Base-by-base conservation (phyloP, 2,888 invertebrate genomes). In the Pachycephus smyrnensis region DNA sequence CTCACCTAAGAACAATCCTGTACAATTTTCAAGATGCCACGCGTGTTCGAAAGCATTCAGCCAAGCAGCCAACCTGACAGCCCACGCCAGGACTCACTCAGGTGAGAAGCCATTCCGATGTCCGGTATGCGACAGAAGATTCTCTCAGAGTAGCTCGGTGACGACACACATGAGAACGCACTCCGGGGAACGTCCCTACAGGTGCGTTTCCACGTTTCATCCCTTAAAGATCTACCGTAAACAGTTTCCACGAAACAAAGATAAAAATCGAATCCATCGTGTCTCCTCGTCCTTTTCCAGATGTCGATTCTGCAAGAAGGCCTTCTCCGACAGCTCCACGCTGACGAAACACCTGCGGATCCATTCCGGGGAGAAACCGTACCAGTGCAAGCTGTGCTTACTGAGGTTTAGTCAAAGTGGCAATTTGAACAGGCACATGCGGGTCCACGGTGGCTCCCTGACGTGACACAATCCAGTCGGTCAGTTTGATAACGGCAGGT, bases 91-190 rank as follows among this genome's bases (percentile, higher is more conserved):
- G 85, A 98, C 98, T 6, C 99, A 99, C 92, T 97, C 97, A 80
- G 99, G 99, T 1, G 99, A 99, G 92, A 99, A 99, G 90, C 99
- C 99, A 71, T 99, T 99, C 87, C 95, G 96, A 85, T 99, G 99
- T 93, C 97, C 98, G 33, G 97, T 99, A 84, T 99, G 99, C 92
- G 98, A 98, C 90, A 94, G 99, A 81, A 95, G 98, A 87, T 99
- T 99, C 92, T 98, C 98, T 80, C 99, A 99, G 90, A 95, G 95
- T 91, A 98, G 98, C 87, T 95, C 95, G 81, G 98, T 99, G 77
- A 99, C 99, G 78, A 99, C 99, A 84, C 99, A 99, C 93, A 98
- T 99, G 98, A 94, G 99, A 90, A 99, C 99, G n/a, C 99, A 99
- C 92, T 98, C 98, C n/a, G 99, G 99, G n/a, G 99, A 99, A 91